Evolutionary conservation across 1,140 invertebrate genomes (phyloP).

Genomic region (Orussus abietinus): DNA sequence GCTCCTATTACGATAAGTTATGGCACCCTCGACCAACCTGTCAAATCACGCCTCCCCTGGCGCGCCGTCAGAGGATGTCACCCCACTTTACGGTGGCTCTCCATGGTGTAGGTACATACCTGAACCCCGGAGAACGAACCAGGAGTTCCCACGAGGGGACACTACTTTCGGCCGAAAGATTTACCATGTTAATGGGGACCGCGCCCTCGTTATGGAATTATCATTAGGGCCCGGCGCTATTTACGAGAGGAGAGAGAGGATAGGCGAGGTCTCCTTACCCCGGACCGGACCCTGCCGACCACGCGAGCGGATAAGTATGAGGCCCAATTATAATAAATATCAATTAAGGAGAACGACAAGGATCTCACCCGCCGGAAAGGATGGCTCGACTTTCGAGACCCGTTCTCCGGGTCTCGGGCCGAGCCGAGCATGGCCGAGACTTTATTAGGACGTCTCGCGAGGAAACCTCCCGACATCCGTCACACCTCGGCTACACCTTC

Average conservation of each 20-base stretch:
- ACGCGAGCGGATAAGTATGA: conserved; percentile 34
- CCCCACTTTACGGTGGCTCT: conserved; percentile 7
- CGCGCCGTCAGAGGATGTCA: conserved; percentile 12
- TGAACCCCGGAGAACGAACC: conserved; percentile 2
- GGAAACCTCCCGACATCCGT: conserved; percentile 3
- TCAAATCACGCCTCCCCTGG: conserved; percentile 22
- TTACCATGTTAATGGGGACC: conserved; percentile 26
- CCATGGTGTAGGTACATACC: conserved; percentile 7
- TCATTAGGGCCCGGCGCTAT: conserved; percentile 18
- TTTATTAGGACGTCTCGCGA: too few relatives aligned
- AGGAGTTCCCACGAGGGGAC: conserved; percentile 5
- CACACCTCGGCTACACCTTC: too few relatives aligned
- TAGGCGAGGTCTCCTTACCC: background rate
- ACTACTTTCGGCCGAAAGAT: conserved; percentile 16
- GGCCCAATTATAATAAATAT: conserved; percentile 45
- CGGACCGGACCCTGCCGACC: conserved; percentile 18
- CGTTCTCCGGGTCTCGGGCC: too few relatives aligned
- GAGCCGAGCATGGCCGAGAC: too few relatives aligned
- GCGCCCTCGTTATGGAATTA: conserved; percentile 31
- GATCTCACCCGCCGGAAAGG: background rate
- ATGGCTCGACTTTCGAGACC: too few relatives aligned
- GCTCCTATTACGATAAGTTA: conserved; percentile 23
- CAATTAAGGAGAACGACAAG: conserved; percentile 35
- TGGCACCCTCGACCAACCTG: conserved; percentile 15
- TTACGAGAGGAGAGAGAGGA: too few relatives aligned